Percentiles rank a stretch among this genome's conserved stretches.
phyloP scores from a whole-genome alignment of 1,140 invertebrate species.

The Macrobrachium rosenbergii region DNA sequence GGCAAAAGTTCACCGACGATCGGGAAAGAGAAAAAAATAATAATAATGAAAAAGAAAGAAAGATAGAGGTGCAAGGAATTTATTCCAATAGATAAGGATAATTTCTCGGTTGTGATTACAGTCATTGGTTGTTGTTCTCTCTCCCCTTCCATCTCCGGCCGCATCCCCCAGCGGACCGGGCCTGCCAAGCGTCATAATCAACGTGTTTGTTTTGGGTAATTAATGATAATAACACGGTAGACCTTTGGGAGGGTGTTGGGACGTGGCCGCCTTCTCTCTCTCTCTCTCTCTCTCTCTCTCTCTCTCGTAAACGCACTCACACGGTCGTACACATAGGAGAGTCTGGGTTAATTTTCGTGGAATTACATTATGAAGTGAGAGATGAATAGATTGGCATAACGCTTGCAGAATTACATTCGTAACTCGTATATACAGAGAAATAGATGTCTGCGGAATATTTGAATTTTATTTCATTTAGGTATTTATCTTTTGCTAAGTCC shows the following conservation, averaged over 20 bases:
- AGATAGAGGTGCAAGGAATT: not conserved
- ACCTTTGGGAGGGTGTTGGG: not conserved
- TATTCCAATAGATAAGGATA: too few relatives aligned
- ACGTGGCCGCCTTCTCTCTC: not conserved
- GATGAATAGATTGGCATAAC: too few relatives aligned
- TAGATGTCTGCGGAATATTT: too few relatives aligned
- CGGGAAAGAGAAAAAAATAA: not conserved
- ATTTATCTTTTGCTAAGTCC: too few relatives aligned
- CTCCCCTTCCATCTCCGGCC: not conserved
- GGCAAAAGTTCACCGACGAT: not conserved
- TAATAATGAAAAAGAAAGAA: not conserved
- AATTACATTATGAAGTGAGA: too few relatives aligned
- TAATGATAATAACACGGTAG: constrained; percentile 20
- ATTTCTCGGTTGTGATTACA: not conserved
- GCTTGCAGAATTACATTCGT: too few relatives aligned
- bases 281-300: too few relatives aligned
- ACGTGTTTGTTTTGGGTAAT: constrained; percentile 36
- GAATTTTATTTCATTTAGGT: too few relatives aligned
- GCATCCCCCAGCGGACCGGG: not conserved
- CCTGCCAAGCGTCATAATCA: constrained; percentile 12
- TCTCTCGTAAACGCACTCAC: too few relatives aligned
- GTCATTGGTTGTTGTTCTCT: not conserved
- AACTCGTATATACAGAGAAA: too few relatives aligned
- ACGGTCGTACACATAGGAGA: too few relatives aligned
- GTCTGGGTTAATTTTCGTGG: too few relatives aligned